Conservation (phyloP, 2,797 vertebrate genomes). For the Ptychadena robeensis region DNA sequence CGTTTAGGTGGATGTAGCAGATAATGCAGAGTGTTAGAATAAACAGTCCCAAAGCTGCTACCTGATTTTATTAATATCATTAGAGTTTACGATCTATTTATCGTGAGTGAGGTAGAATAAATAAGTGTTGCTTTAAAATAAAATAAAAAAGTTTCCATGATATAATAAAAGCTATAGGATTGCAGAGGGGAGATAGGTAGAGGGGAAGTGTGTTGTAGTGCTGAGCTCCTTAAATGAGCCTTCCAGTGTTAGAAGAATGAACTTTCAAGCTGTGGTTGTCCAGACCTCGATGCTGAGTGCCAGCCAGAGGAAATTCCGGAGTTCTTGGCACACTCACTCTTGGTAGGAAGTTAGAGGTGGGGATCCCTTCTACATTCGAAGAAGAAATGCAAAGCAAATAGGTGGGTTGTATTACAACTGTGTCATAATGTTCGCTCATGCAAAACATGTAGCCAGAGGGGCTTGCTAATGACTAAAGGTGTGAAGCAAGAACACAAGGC, state of each 20-base stretch:
- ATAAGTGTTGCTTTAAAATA: too few species aligned
- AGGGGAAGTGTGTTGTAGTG: background rate
- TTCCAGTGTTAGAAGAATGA: background rate
- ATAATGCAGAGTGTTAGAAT: background rate
- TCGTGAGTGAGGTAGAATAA: too few species aligned
- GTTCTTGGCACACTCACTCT: constrained; percentile 20
- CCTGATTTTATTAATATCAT: background rate
- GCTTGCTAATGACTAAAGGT: constrained; percentile 83
- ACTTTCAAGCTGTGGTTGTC: background rate
- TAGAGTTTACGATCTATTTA: too few species aligned
- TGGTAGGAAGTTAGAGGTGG: constrained; percentile 61
- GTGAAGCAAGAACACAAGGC: constrained; percentile 65
- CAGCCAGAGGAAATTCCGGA: constrained; percentile 7
- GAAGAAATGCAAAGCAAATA: constrained; percentile 79
- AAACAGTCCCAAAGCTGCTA: background rate
- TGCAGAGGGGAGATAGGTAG: too few species aligned
- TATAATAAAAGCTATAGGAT: too few species aligned
- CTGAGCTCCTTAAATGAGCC: background rate
- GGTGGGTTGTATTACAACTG: constrained; percentile 82
- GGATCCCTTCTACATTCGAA: constrained; percentile 75
- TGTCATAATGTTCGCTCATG: constrained; percentile 82
- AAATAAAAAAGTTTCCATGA: too few species aligned
- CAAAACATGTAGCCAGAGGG: constrained; percentile 87
- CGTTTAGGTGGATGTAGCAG: too few species aligned
- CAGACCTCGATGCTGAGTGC: background rate